phyloP scores from a whole-genome alignment of 2,888 invertebrate species.

The Zele albiditarsus region DNA sequence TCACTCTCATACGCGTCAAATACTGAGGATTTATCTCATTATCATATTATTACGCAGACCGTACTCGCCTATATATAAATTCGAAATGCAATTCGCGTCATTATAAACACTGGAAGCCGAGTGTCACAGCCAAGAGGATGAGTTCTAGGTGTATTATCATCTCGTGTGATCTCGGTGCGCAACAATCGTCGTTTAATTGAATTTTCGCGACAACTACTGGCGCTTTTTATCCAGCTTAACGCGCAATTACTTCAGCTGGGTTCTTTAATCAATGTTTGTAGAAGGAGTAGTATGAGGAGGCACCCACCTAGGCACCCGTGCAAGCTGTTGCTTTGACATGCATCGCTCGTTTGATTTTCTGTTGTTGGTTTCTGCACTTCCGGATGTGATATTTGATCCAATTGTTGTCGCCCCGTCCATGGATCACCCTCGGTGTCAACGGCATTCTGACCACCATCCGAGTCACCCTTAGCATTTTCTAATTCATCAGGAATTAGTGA shows the following conservation, averaged over 20 bases:
- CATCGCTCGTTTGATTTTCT: constrained; percentile 65
- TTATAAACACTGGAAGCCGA: constrained; percentile 18
- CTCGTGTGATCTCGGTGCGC: background rate
- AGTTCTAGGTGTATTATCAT: constrained; percentile 7
- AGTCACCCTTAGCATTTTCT: constrained; percentile 51
- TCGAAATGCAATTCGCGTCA: constrained; percentile 12
- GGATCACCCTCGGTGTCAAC: constrained; percentile 63
- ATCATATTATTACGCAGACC: background rate
- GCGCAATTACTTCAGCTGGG: constrained; percentile 42
- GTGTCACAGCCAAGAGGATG: constrained; percentile 17
- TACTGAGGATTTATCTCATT: background rate
- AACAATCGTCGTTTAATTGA: background rate
- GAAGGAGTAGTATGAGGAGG: constrained; percentile 66
- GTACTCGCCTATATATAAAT: constrained; percentile 12
- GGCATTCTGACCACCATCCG: constrained; percentile 57
- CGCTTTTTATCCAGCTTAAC: constrained; percentile 36
- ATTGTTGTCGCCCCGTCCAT: constrained; percentile 68
- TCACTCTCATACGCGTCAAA: background rate
- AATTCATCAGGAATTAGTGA: constrained; percentile 49
- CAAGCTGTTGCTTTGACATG: constrained; percentile 58
- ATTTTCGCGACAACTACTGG: background rate
- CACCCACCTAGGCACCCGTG: constrained; percentile 70
- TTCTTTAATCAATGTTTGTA: constrained; percentile 55
- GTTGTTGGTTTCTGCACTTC: constrained; percentile 67
- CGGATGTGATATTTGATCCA: constrained; percentile 65